Evolutionary conservation across 2,888 invertebrate genomes (phyloP), one percentile per base, ranked within the genome.

Genomic region (Mesodorylaimus sp.): DNA sequence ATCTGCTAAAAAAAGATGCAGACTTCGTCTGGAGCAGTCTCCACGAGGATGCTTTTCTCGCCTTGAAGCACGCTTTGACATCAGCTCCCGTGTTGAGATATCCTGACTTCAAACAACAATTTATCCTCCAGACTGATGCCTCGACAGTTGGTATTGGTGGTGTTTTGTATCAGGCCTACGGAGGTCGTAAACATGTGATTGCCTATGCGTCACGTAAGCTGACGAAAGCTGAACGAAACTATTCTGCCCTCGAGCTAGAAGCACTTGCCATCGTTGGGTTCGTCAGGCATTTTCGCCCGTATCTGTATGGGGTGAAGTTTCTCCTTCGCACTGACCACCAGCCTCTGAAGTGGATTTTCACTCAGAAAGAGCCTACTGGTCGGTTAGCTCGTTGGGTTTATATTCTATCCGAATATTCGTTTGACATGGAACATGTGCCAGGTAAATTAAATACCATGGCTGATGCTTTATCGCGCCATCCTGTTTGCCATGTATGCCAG

Each of bases 291-390:
- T 70, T 67, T 48, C 50, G 66, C 16, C 63, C 62, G 0, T 72
- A 69, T 50, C 55, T 71, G 0, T 66, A 67, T 42, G 61, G 63
- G 1, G 32, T 56, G 5, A 29, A 53, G 0, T 62, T 68, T 10
- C 53, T 51, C 0, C 57, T 71, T 0, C 53, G 61, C 2, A 69
- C 67, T 0, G 72, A 72, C 50, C 71, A 71, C 48, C 64, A 67
- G 50, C 65, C 70, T 0, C 56, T 73, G 29, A 66, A 67, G 62
- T 74, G 70, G 68, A 53, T 73, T 5, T 54, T 68, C 50, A 56
- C 59, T 0, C 43, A 69, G 2, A 69, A 68, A 50, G 61, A 69
- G 1, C 66, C 66, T 0, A 59, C 61, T n/a, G 68, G 69, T 3
- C 51, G 70, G 28, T 51, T 73, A 1, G 66, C 66, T 0, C 51